Evolutionary conservation across 2,888 invertebrate genomes (phyloP), one percentile per base, ranked within the genome.

Genomic region (Octonoba sinensis): DNA sequence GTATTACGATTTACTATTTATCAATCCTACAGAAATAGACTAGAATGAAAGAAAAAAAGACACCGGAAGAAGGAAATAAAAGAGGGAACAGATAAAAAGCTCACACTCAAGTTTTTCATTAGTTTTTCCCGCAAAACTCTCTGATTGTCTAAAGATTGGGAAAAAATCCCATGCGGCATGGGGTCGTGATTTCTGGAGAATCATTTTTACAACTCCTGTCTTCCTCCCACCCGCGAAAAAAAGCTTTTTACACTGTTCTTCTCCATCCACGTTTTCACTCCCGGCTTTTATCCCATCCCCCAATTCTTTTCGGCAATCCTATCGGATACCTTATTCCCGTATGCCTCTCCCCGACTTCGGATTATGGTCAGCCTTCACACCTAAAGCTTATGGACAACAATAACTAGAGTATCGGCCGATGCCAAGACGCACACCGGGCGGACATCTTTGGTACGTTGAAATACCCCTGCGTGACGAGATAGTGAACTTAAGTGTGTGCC

Each of bases 41-140:
- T 18, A 44, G 62, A 44, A 13, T 27, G 20, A 57, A 62, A 62
- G 18, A 44, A 62, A 27, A 57, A 60, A 24, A 44, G 62, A 44
- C 4, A 62, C 44, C 22, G 36, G 13, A 57, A 20, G 18, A 8
- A 4, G 27, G 60, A 60, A 60, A 60, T 16, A 60, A 27, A 60
- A 57, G 57, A 57, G 20, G 2, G 46, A 60, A 57, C 54, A 44
- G 59, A 75, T 57, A 75, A 67, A 36, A 49, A 66, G 59, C 77
- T 47, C 69, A 73, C 81, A 70, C 75, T 82, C 81, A 74, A 82
- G 70, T 70, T 79, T 83, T 83, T 83, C 83, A 79, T 83, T 83
- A 83, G 83, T 83, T 83, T 79, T 83, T 83, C 82, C 65, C 47
- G 59, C 49, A 60, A 70, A 64, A 74, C 60, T 57, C 56, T 65